phyloP scores from a whole-genome alignment of 2,797 vertebrate species.

The Rhynchonycteris naso region DNA sequence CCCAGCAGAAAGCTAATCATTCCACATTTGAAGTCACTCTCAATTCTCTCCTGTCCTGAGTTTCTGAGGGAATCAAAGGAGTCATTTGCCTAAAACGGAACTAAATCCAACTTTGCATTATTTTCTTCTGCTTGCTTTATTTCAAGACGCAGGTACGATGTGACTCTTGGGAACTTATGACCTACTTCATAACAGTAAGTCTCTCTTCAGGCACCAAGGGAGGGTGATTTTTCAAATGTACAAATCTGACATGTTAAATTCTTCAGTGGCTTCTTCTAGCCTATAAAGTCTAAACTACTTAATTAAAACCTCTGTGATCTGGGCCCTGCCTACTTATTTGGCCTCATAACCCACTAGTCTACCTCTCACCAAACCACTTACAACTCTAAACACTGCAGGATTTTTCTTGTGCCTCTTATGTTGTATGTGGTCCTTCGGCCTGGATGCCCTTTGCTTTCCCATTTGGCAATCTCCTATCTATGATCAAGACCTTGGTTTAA shows the following conservation, averaged over 20 bases:
- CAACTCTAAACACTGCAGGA: background rate
- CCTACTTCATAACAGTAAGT: background rate
- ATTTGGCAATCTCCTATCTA: background rate
- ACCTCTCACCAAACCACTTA: background rate
- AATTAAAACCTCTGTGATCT: constrained; percentile 10
- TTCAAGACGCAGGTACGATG: background rate
- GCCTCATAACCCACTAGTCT: background rate
- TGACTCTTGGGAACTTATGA: background rate
- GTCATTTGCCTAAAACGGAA: constrained; percentile 47
- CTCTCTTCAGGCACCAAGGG: background rate
- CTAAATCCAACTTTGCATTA: constrained; percentile 45
- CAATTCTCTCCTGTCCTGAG: constrained; percentile 17
- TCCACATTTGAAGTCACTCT: constrained; percentile 58
- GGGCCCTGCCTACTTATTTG: background rate
- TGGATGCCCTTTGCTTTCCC: background rate
- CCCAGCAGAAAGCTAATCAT: constrained; percentile 54
- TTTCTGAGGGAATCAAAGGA: constrained; percentile 52
- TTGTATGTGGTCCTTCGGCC: background rate
- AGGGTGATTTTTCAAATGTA: background rate
- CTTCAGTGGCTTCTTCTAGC: background rate
- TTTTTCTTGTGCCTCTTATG: background rate
- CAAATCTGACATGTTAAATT: constrained; percentile 4
- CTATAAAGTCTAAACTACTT: constrained; percentile 15
- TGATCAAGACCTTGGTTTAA: constrained; percentile 21
- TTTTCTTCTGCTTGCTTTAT: constrained; percentile 24